Evolutionary conservation across 2,888 invertebrate genomes (phyloP).

Genomic region (Trichopoda pennipes): DNA sequence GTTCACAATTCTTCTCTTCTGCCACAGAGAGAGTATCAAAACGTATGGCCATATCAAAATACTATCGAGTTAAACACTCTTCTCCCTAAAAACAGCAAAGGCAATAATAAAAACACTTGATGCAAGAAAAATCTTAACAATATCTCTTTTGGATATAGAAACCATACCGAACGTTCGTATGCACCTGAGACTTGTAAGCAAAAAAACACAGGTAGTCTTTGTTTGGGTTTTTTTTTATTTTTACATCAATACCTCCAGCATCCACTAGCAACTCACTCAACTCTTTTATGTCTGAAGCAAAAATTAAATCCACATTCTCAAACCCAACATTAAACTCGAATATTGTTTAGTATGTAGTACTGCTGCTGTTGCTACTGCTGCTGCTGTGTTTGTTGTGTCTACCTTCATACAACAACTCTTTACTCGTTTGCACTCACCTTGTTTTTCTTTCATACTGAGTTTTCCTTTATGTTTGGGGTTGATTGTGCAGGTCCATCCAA

Average conservation of each 20-base stretch:
- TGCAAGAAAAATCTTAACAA: constrained; percentile 29
- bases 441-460: constrained; percentile 17
- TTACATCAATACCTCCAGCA: constrained; percentile 37
- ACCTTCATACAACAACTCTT: constrained; percentile 39
- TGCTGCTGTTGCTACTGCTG: too few relatives aligned
- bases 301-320: constrained; percentile 58
- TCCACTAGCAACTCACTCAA: constrained; percentile 53
- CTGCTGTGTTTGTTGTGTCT: constrained; percentile 20
- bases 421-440: constrained; percentile 30
- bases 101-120: constrained; percentile 23
- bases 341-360: constrained; percentile 4
- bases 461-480: constrained; percentile 51
- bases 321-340: constrained; percentile 37
- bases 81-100: constrained; percentile 23
- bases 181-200: constrained; percentile 56
- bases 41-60: constrained; percentile 29
- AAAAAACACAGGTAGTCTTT: constrained; percentile 42
- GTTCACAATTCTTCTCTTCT: constrained; percentile 37
- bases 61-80: constrained; percentile 16
- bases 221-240: constrained; percentile 4
- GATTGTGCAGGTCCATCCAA: constrained; percentile 40
- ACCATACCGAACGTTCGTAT: constrained; percentile 36
- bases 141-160: constrained; percentile 33
- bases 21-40: constrained; percentile 46
- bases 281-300: constrained; percentile 2